Conservation (phyloP, 2,888 invertebrate species). For the Nasonia oneida region DNA sequence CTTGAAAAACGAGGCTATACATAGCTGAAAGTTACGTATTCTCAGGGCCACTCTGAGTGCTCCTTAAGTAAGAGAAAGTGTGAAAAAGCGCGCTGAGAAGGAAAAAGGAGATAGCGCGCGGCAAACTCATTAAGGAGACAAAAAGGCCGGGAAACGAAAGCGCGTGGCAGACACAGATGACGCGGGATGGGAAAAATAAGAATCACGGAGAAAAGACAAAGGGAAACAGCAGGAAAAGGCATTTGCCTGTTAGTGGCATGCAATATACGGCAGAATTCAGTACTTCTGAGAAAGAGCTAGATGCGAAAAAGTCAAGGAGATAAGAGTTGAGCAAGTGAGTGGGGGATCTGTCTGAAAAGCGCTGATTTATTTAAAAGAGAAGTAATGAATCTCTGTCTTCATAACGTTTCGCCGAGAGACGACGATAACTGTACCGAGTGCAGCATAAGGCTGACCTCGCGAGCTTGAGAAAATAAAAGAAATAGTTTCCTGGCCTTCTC, state of each 20-base stretch:
- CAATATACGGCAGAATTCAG: conserved; percentile 19
- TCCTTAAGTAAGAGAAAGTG: conserved; percentile 31
- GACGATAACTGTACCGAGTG: not conserved
- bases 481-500: not conserved
- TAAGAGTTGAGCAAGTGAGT: not conserved
- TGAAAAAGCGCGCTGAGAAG: not conserved
- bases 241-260: conserved; percentile 22
- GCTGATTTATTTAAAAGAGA: conserved; percentile 44
- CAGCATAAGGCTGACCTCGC: not conserved
- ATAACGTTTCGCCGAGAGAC: not conserved
- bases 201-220: not conserved
- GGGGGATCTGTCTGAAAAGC: not conserved
- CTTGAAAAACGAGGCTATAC: not conserved
- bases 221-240: not conserved
- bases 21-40: not conserved
- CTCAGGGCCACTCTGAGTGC: conserved; percentile 10
- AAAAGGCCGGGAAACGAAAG: not conserved
- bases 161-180: not conserved
- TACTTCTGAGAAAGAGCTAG: not conserved
- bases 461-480: not conserved
- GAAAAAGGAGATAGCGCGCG: not conserved
- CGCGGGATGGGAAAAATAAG: not conserved
- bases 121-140: conserved; percentile 9
- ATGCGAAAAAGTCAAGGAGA: not conserved
- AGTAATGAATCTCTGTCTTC: not conserved